Conservation (phyloP, 2,888 invertebrate genomes). For the Eupithecia exiguata region DNA sequence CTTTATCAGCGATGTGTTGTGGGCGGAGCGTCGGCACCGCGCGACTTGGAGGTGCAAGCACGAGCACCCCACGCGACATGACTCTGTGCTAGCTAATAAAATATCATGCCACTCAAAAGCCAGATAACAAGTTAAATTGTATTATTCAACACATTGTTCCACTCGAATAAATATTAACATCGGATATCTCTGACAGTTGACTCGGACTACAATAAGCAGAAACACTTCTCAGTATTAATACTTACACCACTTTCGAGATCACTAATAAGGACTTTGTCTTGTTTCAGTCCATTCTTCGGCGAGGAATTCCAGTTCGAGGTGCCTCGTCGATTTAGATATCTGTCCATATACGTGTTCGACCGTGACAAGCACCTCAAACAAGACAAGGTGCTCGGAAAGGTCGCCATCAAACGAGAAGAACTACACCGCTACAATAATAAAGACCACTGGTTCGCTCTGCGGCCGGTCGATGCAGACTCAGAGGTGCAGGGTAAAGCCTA, state of each 20-base stretch:
- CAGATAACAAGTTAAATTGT: slow-evolving; percentile 58
- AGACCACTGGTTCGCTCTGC: slow-evolving; percentile 95
- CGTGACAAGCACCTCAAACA: slow-evolving; percentile 92
- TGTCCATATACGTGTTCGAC: slow-evolving; percentile 95
- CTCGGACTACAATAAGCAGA: slow-evolving; percentile 37
- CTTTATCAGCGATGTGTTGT: slow-evolving; percentile 50
- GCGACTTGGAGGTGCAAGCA: slow-evolving; percentile 49
- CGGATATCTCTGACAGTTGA: slow-evolving; percentile 54
- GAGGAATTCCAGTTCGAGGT: slow-evolving; percentile 97
- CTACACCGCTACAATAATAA: slow-evolving; percentile 94
- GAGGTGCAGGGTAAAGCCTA: slow-evolving; percentile 96
- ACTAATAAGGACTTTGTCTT: slow-evolving; percentile 42
- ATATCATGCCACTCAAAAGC: slow-evolving; percentile 57
- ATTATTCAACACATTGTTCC: slow-evolving; percentile 55
- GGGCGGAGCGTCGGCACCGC: slow-evolving; percentile 51
- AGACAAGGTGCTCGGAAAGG: slow-evolving; percentile 91
- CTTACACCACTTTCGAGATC: slow-evolving; percentile 16
- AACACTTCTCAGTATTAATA: slow-evolving; percentile 16
- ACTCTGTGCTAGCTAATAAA: slow-evolving; percentile 53
- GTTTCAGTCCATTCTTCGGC: slow-evolving; percentile 93
- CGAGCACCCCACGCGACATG: slow-evolving; percentile 58
- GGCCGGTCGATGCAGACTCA: slow-evolving; percentile 93
- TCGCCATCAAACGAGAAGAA: slow-evolving; percentile 94
- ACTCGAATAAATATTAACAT: slow-evolving; percentile 54
- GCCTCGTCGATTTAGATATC: slow-evolving; percentile 93